phyloP scores from a whole-genome alignment of 2,888 invertebrate species.

The Tortricodes alternella region DNA sequence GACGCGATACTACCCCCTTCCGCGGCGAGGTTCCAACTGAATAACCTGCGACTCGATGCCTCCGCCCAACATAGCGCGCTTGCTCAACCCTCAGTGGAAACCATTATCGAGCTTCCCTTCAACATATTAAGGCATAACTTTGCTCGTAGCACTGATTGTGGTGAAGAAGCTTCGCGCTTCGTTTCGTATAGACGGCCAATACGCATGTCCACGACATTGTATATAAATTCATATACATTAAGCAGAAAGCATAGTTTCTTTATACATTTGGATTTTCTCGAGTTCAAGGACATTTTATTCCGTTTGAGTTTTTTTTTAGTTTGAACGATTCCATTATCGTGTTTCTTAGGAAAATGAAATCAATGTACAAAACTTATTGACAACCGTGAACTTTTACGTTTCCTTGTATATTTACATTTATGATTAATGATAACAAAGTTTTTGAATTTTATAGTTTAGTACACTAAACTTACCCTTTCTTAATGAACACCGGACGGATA shows the following conservation, averaged over 20 bases:
- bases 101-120: conserved; percentile 44
- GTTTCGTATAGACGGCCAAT: conserved; percentile 76
- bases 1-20: conserved; percentile 67
- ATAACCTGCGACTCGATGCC: conserved; percentile 78
- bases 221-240: conserved; percentile 66
- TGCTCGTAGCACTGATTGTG: conserved; percentile 45
- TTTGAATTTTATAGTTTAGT: background rate
- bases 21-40: conserved; percentile 78
- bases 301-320: conserved; percentile 64
- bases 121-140: conserved; percentile 48
- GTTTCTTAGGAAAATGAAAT: conserved; percentile 42
- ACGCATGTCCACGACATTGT: conserved; percentile 80
- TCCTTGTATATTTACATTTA: conserved; percentile 6
- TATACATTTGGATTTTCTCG: conserved; percentile 76
- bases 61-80: conserved; percentile 81
- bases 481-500: too few relatives aligned
- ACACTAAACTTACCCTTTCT: too few relatives aligned
- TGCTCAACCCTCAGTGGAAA: conserved; percentile 56
- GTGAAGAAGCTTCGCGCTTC: conserved; percentile 76
- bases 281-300: conserved; percentile 78
- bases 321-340: conserved; percentile 50
- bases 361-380: conserved; percentile 4
- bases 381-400: conserved; percentile 7
- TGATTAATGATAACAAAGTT: conserved; percentile 19
- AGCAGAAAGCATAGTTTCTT: conserved; percentile 73